Conservation (phyloP, 2,797 vertebrate genomes). For the Channa striata region DNA sequence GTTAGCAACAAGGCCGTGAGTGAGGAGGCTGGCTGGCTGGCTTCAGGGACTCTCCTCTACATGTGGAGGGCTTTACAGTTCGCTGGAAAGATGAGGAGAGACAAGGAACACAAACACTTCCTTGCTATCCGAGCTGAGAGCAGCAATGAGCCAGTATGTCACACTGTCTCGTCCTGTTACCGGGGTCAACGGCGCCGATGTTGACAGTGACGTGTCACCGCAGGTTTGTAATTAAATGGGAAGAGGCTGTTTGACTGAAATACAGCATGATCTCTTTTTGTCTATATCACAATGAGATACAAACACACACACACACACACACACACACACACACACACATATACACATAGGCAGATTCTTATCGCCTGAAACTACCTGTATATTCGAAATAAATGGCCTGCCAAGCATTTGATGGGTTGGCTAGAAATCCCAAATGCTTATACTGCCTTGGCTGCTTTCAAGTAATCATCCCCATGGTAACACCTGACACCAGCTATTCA, state of each 20-base stretch:
- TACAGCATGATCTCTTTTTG: slow-evolving; percentile 53
- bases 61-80: slow-evolving; percentile 64
- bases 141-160: slow-evolving; percentile 6
- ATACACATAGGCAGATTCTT: slow-evolving; percentile 56
- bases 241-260: slow-evolving; percentile 56
- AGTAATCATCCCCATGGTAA: slow-evolving; percentile 86
- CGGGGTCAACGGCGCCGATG: slow-evolving; percentile 36
- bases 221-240: slow-evolving; percentile 69
- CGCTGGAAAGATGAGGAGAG: slow-evolving; percentile 62
- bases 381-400: slow-evolving; percentile 82
- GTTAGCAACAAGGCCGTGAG: slow-evolving; percentile 63
- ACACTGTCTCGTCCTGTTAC: slow-evolving; percentile 44
- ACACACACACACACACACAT: slow-evolving; percentile 23
- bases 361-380: slow-evolving; percentile 79
- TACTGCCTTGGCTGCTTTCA: slow-evolving; percentile 79
- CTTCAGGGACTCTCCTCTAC: slow-evolving; percentile 62
- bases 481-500: slow-evolving; percentile 84
- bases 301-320: slow-evolving; percentile 31
- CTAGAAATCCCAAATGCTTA: slow-evolving; percentile 81
- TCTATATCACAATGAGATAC: slow-evolving; percentile 43
- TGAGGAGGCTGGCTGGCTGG: slow-evolving; percentile 54
- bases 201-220: slow-evolving; percentile 52
- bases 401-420: slow-evolving; percentile 80
- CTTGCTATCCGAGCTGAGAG: slow-evolving; percentile 19
- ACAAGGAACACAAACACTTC: slow-evolving; percentile 58